Base-by-base conservation (phyloP, 35 echinoderm and acorn worm genomes). In the Stichopus chloronotus region DNA sequence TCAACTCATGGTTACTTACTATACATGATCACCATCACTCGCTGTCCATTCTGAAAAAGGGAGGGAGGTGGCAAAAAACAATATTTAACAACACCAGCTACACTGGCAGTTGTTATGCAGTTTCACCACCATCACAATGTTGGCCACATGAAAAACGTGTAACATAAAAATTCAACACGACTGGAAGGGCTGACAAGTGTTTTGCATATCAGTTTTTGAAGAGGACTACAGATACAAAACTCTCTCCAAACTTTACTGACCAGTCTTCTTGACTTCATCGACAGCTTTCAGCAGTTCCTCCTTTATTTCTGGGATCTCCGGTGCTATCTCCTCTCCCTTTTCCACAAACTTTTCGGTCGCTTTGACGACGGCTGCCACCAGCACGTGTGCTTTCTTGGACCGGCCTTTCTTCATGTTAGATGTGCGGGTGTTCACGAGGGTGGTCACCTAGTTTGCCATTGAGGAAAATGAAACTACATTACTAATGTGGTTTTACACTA, bases 351-450 rank as follows among this genome's bases (percentile, higher is more conserved):
- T 93, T 63, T 96, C 95, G 52, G 97, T 99, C 60, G 97, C 97
- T 86, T 99, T 96, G 76, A 93, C 83, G 22, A 96, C 97, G 53
- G 97, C 97, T 56, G 97, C 97, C 43, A 99, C 97, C 5, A 99
- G 61, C 3, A 99, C 97, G 79, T 96, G 97, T 56, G 97, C 97
- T 78, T 99, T 99, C 92, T 99, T 99, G 12, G 97, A 99, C n/a
- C 92, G 87, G 16, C 97, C 97, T 94, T 99, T 99, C 92, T 99
- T 99, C 90, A 93, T 93, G 65, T 91, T 95, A 7, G 95, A 99
- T 19, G 95, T 95, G 72, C 96, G 93, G 3, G 97, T 99, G 84
- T 99, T 99, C 1, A 99, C 97, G 17, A 99, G 84, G 43, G 97
- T 99, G 19, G 97, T 99, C 0, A 99, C 97, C 97, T 98, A 25